phyloP scores from a whole-genome alignment of 1,140 invertebrate species.

The Drosophila micromelanica region DNA sequence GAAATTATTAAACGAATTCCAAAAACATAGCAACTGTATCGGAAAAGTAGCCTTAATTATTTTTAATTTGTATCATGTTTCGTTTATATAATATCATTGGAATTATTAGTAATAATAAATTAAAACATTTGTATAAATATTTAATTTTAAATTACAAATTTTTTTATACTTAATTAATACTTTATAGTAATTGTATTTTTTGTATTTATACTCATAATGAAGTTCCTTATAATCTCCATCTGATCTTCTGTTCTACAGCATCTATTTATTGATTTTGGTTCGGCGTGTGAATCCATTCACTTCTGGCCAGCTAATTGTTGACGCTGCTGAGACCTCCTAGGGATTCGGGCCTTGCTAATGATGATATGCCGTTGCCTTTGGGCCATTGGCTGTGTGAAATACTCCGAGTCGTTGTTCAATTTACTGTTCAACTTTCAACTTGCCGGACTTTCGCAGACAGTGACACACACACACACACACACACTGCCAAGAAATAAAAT shows the following conservation, averaged over 20 bases:
- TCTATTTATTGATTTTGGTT: background rate
- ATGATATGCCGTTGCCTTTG: conserved; percentile 44
- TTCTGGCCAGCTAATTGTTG: conserved; percentile 42
- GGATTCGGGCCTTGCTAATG: conserved; percentile 61
- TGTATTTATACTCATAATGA: no score
- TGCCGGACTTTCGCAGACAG: conserved; percentile 76
- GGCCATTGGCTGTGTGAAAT: background rate
- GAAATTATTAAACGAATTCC: background rate
- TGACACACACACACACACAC: conserved; percentile 62
- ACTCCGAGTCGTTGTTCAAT: conserved; percentile 31
- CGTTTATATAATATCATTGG: no score
- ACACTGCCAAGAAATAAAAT: conserved; percentile 15
- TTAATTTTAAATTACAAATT: no score
- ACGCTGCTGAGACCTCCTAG: conserved; percentile 39
- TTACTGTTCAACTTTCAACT: conserved; percentile 76
- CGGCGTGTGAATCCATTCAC: conserved; percentile 37
- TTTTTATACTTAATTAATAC: no score
- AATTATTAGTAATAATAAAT: no score
- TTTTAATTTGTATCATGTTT: no score
- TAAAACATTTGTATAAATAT: no score
- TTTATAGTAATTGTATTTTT: no score
- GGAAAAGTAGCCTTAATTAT: no score
- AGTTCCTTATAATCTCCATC: background rate
- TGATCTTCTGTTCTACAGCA: conserved; percentile 4
- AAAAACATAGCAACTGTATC: no score